Percentiles rank a stretch among this genome's conserved stretches.
Evolutionary conservation across 2,797 vertebrate species (phyloP).

Genomic region (Diplodus sargus): DNA sequence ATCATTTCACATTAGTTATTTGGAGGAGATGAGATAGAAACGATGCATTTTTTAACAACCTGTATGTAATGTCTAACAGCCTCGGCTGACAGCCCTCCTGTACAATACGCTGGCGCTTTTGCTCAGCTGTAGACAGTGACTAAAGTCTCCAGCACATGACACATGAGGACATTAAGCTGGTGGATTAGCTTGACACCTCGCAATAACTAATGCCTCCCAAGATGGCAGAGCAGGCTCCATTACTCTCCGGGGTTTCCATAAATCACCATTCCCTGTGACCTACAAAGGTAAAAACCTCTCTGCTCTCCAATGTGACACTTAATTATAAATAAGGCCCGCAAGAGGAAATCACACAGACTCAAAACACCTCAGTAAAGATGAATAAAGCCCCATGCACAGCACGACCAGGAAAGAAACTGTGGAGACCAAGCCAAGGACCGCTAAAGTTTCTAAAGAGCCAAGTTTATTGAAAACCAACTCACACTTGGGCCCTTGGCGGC

Average conservation of each 20-base stretch:
- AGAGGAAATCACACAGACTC: slow-evolving; percentile 45
- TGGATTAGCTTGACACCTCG: slow-evolving; percentile 70
- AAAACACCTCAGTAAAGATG: slow-evolving; percentile 18
- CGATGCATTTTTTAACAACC: slow-evolving; percentile 59
- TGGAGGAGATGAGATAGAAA: slow-evolving; percentile 31
- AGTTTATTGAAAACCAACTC: slow-evolving; percentile 75
- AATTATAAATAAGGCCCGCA: slow-evolving; percentile 69
- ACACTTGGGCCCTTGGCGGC: slow-evolving; percentile 50
- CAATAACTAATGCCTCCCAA: slow-evolving; percentile 75
- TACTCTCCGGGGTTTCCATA: slow-evolving; percentile 69
- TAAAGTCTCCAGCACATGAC: slow-evolving; percentile 53
- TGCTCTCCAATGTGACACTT: slow-evolving; percentile 73
- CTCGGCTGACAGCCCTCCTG: slow-evolving; percentile 31
- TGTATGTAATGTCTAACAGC: slow-evolving; percentile 41
- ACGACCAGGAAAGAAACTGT: slow-evolving; percentile 30
- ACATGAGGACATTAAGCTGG: slow-evolving; percentile 66
- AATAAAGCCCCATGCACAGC: slow-evolving; percentile 29
- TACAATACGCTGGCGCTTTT: slow-evolving; percentile 8
- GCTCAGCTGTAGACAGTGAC: slow-evolving; percentile 54
- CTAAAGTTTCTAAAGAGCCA: slow-evolving; percentile 50
- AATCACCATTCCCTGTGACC: slow-evolving; percentile 74
- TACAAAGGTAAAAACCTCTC: slow-evolving; percentile 64
- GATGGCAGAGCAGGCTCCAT: slow-evolving; percentile 72
- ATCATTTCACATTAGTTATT: slow-evolving; percentile 46
- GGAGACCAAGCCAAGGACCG: slow-evolving; percentile 34